Base-by-base conservation (phyloP, 2,888 invertebrate genomes). In the Pediacus dermestoides region DNA sequence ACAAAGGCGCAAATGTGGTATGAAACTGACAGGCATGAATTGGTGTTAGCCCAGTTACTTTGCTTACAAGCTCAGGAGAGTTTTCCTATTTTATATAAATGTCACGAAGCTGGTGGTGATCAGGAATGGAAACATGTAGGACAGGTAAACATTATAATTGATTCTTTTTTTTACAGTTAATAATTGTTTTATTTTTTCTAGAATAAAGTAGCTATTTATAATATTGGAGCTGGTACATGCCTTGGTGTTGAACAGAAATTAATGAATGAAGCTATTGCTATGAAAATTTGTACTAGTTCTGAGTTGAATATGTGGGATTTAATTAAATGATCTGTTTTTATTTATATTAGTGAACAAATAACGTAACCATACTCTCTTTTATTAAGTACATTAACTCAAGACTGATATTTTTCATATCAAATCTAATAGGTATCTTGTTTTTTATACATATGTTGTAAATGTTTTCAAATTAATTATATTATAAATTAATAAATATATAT, bases 111-210 rank as follows among this genome's bases (percentile, higher is more conserved):
- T 73, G 85, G 88, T 7, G 89, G 88, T 1, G 80, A 87, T 49
- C 96, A 96, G 69, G 89, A 91, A 59, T 97, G 96, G 96, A 82
- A 81, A 34, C 85, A 88, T 61, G 83, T 82, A 46, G 80, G 78
- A 44, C 71, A 78, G 54, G 88, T 18, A 18, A 18, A 18, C 21
- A 26, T 26, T 4, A 7, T 6, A 26, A 26, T 26, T 7, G 10
- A 26, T 4, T 4, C 26, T 30, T 25, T 25, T 37, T 8, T 21
- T 32, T 31, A 16, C 8, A 13, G 31, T 43, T 42, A 32, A 21
- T 26, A 2, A 30, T 16, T 26, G 22, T 11, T 38, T 28, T 37
- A 39, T 39, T 33, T 37, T 46, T 74, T 74, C 28, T 62, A 85
- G 84, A 77, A 74, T 35, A 76, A 76, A 33, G 81, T 83, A 44